Percentiles rank a stretch among this genome's conserved stretches.
phyloP scores from a whole-genome alignment of 2,797 vertebrate species.

The Melanotaenia parkinsoni region DNA sequence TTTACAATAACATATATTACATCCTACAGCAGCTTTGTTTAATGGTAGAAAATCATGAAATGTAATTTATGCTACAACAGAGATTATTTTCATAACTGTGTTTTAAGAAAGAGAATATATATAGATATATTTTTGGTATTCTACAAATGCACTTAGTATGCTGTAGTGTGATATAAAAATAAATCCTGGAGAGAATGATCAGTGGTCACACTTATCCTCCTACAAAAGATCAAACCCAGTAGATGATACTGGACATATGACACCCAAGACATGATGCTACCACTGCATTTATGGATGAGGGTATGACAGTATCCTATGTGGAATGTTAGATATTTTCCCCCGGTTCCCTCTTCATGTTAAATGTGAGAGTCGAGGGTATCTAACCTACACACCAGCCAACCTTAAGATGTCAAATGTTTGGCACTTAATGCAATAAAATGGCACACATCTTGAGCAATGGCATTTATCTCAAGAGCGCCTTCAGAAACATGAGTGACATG shows the following conservation, averaged over 20 bases:
- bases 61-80: constrained; percentile 14
- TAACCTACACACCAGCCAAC: constrained; percentile 34
- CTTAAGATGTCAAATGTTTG: constrained; percentile 37
- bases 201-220: constrained; percentile 45
- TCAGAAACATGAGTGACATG: constrained; percentile 62
- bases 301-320: constrained; percentile 41
- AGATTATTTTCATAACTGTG: constrained; percentile 39
- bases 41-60: background rate
- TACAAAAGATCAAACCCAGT: constrained; percentile 70
- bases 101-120: constrained; percentile 49
- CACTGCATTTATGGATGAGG: constrained; percentile 61
- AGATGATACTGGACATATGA: constrained; percentile 57
- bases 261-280: constrained; percentile 55
- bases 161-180: constrained; percentile 69
- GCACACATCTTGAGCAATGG: constrained; percentile 42
- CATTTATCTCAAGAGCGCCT: constrained; percentile 49
- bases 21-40: background rate
- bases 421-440: constrained; percentile 41
- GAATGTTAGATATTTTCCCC: constrained; percentile 31
- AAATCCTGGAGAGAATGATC: constrained; percentile 57
- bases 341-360: constrained; percentile 22
- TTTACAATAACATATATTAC: background rate
- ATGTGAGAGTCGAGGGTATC: constrained; percentile 19
- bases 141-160: constrained; percentile 52
- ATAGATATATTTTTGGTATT: constrained; percentile 53